These are phyloP conservation scores for Grammomys surdaster DNA, from an alignment of 2,113 vertebrate genomes.

Conservation along the genomic window DNA sequence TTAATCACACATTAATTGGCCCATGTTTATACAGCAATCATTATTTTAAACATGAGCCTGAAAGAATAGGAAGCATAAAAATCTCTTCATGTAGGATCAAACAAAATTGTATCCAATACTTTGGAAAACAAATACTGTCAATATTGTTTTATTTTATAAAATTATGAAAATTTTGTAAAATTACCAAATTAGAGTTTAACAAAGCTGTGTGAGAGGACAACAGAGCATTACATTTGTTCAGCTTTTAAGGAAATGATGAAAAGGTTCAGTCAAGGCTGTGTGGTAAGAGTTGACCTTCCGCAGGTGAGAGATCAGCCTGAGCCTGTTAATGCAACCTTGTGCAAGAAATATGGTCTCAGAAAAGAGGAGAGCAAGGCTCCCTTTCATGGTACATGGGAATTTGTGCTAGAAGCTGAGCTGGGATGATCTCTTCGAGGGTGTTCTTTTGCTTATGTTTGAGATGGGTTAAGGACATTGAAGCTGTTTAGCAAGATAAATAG, in stretches of 20 bases:
- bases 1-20: constrained; percentile 3
- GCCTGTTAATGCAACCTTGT: not conserved
- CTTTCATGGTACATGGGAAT: not conserved
- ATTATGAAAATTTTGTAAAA: too few relatives aligned
- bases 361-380: not conserved
- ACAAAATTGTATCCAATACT: not conserved
- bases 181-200: not conserved
- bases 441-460: not conserved
- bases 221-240: not conserved
- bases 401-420: not conserved
- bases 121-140: constrained; percentile 17
- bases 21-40: not conserved
- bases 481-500: not conserved
- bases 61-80: not conserved
- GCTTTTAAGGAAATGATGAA: not conserved
- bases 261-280: not conserved
- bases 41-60: constrained; percentile 17
- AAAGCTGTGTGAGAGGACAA: not conserved
- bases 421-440: not conserved
- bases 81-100: not conserved
- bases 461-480: constrained; percentile 9
- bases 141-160: not conserved
- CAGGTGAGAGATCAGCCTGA: not conserved
- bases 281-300: not conserved
- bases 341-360: not conserved